Evolutionary conservation across 2,113 vertebrate genomes (phyloP).

Genomic region (Melanerpes aurifrons): DNA sequence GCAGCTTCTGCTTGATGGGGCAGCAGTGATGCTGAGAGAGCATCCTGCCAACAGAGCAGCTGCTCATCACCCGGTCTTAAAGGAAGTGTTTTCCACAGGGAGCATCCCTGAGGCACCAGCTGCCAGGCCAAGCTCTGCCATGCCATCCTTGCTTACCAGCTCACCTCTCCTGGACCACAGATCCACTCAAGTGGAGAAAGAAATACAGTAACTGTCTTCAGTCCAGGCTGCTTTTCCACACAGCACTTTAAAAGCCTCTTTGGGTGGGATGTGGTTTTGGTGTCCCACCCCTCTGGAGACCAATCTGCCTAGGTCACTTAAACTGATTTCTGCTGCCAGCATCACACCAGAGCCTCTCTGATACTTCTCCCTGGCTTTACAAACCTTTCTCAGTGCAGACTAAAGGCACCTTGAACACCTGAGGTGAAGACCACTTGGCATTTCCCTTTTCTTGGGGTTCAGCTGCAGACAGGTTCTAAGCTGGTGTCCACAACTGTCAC

Average conservation of each 20-base stretch:
- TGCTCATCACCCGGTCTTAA: background rate
- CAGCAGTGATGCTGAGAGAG: background rate
- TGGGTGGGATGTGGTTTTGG: background rate
- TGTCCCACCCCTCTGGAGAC: background rate
- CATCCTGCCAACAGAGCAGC: background rate
- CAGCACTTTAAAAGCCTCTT: background rate
- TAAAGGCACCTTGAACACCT: background rate
- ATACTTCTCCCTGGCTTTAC: background rate
- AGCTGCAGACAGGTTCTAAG: background rate
- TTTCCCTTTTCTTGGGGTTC: background rate
- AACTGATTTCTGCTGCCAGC: background rate
- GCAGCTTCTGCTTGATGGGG: background rate
- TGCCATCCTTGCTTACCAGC: background rate
- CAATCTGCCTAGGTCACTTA: background rate
- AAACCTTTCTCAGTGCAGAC: background rate
- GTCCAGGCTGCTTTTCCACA: background rate
- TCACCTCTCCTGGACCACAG: background rate
- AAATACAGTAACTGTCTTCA: background rate
- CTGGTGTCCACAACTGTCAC: background rate
- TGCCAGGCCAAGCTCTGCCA: background rate
- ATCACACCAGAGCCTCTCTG: background rate
- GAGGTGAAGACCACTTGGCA: background rate
- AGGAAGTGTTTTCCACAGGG: background rate
- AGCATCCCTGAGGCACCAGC: background rate
- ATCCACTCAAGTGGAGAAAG: background rate